Conservation (phyloP, 1,140 invertebrate genomes). For the Achatina immaculata region DNA sequence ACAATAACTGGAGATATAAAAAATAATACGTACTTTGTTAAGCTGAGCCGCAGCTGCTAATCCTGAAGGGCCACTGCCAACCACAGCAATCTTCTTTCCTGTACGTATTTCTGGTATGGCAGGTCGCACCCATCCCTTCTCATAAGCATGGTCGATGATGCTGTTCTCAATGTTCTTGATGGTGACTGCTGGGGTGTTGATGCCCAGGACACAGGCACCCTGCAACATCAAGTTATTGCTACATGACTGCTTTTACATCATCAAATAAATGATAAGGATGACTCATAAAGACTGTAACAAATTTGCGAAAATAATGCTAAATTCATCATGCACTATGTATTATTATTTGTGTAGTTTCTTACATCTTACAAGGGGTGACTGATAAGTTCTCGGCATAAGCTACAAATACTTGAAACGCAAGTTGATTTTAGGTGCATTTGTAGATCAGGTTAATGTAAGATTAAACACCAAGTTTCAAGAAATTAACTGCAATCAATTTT, state of each 20-base stretch:
- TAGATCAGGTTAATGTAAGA: too few relatives aligned
- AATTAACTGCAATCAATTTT: too few relatives aligned
- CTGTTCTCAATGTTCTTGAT: slow-evolving; percentile 99
- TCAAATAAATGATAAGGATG: too few relatives aligned
- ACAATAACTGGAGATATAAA: not conserved
- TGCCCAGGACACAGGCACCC: slow-evolving; percentile 96
- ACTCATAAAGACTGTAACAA: not conserved
- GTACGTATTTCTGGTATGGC: slow-evolving; percentile 82
- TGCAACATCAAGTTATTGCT: too few relatives aligned
- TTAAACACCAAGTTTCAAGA: too few relatives aligned
- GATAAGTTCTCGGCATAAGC: too few relatives aligned
- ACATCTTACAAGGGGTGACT: too few relatives aligned
- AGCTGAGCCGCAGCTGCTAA: slow-evolving; percentile 97
- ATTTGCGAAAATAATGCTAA: too few relatives aligned
- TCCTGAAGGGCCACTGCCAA: slow-evolving; percentile 95
- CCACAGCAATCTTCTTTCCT: slow-evolving; percentile 89
- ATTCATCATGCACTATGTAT: too few relatives aligned
- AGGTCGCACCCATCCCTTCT: slow-evolving; percentile 92
- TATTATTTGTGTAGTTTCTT: too few relatives aligned
- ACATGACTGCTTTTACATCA: too few relatives aligned
- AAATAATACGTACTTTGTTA: slow-evolving; percentile 81
- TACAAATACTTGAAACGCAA: slow-evolving; percentile 19
- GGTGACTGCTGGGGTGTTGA: slow-evolving; percentile 95
- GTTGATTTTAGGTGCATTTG: too few relatives aligned
- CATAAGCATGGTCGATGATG: slow-evolving; percentile 98